These are phyloP conservation scores for Lepisosteus osseus DNA, from an alignment of 2,113 vertebrate genomes.

Conservation along the genomic window DNA sequence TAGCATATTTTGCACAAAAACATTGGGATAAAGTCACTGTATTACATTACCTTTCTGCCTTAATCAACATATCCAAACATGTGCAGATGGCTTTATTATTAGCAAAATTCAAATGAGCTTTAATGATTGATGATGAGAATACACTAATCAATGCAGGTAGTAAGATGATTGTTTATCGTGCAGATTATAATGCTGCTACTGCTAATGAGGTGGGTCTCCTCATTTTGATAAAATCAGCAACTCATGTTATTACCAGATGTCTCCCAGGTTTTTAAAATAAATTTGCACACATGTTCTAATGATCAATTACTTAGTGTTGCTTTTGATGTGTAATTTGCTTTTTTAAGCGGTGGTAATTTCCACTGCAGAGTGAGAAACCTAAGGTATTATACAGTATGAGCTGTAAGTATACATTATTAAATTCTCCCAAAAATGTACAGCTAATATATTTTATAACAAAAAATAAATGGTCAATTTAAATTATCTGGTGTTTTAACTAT, in stretches of 20 bases:
- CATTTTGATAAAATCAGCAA: slow-evolving; percentile 53
- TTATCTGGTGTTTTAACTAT: too few species aligned
- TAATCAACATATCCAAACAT: slow-evolving; percentile 58
- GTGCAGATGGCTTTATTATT: slow-evolving; percentile 70
- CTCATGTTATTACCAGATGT: slow-evolving; percentile 48
- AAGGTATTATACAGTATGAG: background rate
- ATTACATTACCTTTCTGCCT: slow-evolving; percentile 38
- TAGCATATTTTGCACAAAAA: too few species aligned
- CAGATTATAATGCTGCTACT: slow-evolving; percentile 55
- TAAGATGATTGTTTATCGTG: slow-evolving; percentile 68
- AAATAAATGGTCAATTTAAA: too few species aligned
- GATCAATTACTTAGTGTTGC: slow-evolving; percentile 51
- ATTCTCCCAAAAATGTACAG: too few species aligned
- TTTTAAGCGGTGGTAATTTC: background rate
- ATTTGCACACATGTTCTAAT: slow-evolving; percentile 39
- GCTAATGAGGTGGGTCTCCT: slow-evolving; percentile 61
- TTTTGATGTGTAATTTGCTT: background rate
- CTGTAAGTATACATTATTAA: too few species aligned
- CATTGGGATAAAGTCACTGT: too few species aligned
- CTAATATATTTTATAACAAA: too few species aligned
- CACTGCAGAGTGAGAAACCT: background rate
- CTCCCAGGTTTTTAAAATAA: slow-evolving; percentile 40
- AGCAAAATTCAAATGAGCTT: slow-evolving; percentile 53
- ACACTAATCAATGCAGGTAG: slow-evolving; percentile 66
- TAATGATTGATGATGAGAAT: slow-evolving; percentile 69